Base-by-base conservation (phyloP, 2,113 vertebrate genomes). In the Clarias magur region DNA sequence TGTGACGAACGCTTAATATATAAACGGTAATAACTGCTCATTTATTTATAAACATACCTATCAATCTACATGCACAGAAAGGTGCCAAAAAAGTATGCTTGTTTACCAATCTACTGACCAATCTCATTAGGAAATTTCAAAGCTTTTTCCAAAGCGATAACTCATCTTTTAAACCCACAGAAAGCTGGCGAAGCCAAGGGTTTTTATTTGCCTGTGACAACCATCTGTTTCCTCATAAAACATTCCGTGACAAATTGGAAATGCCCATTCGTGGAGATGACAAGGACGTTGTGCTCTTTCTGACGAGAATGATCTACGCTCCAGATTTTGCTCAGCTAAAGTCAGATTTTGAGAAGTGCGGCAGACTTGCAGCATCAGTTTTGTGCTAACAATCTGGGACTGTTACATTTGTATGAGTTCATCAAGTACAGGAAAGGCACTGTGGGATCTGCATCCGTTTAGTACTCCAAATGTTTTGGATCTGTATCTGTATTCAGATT, bases 371-470 rank as follows among this genome's bases (percentile, higher is more conserved):
- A 70, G 87, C 54, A 53, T 23, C n/a, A 23, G 57, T 42, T 81
- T 75, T 30, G 56, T 62, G 42, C 60, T 73, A 38, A 56, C 92
- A 91, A 91, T 90, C 86, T 88, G 80, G 80, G 78, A 88, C 83
- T 82, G 89, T 87, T 92, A 85, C 89, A 90, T 91, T 93, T 91
- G 86, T 92, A 92, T 87, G 91, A 89, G 91, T 94, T 93, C 88
- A 92, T 84, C 89, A 82, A 4, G 88, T 88, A 91, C 6, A 27
- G 53, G 53, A 57, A 79, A 30, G 75, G 15, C 75, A 62, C 54
- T 16, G 4, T 34, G 21, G 27, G 56, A 80, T 34, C 56, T 80
- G 17, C 78, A 42, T 60, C 57, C 62, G 57, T 81, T 81, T 62
- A 42, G 5, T 38, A 38, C 57, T 60, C 25, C 79, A 60, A 42